Evolutionary conservation across 2,113 vertebrate species (phyloP), one percentile per base, ranked within the genome.

Genomic region (Gorilla gorilla): DNA sequence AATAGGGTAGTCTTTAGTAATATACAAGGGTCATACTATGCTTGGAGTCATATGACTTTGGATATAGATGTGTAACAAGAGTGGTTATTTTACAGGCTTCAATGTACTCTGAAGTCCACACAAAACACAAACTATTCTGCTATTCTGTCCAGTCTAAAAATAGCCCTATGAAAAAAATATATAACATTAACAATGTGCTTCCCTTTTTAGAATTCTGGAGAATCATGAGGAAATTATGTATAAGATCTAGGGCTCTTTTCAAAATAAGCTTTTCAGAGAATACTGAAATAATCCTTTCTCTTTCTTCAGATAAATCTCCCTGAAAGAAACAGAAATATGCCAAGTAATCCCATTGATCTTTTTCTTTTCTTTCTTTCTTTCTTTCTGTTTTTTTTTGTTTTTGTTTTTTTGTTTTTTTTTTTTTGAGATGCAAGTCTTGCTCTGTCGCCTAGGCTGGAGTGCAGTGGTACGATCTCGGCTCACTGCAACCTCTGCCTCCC

Each of bases 201-300:
- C 32, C 68, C n/a, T 81, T 86, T 79, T 68, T 32, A 30, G 82
- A 88, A 85, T 85, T 84, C 61, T 14, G 17, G 32, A 84, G 57
- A 59, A 83, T n/a, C 9, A 4, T 83, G 93, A 85, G 72, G 78
- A 79, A 84, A 84, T 64, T 38, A 57, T 40, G 38, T 64, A 8
- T 68, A 66, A 83, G 38, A 61, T 79, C 27, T 8, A 45, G 57
- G 87, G 59, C 70, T 96, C 59, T 79, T 72, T 83, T 75, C 38
- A 76, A 96, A 95, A 93, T 93, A 84, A 93, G 40, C 45, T 81
- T 94, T 81, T 45, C 52, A 52, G 35, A 88, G 76, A 96, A 79
- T 79, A 75, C 22, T 4, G 6, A 97, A 93, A 76, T 68, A 57
- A 83, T 38, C 52, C 90, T 89, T 76, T 66, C 76, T 73, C 50